These are phyloP conservation scores for Passer montanus DNA, from an alignment of 2,113 vertebrate genomes.

Conservation along the genomic window DNA sequence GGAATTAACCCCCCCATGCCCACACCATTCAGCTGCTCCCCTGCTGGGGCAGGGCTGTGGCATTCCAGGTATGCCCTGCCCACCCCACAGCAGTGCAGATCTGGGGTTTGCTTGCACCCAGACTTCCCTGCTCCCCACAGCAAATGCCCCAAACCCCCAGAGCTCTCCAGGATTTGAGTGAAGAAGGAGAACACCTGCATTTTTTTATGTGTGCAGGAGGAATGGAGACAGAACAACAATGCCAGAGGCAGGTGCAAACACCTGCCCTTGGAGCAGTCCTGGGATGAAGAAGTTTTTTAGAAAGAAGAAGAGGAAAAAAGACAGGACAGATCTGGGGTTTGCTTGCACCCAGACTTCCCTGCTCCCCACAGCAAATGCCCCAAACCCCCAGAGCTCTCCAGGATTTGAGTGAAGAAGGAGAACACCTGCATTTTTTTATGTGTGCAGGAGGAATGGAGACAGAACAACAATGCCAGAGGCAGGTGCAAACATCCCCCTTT, in stretches of 20 bases:
- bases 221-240: neutral
- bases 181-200: neutral
- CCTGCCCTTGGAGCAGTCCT: neutral
- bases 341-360: neutral
- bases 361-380: neutral
- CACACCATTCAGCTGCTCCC: neutral
- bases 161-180: neutral
- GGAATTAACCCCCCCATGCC: neutral
- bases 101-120: neutral
- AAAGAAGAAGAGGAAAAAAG: neutral
- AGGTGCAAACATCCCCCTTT: too few species aligned
- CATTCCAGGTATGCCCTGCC: accelerated
- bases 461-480: neutral
- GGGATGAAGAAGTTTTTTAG: neutral
- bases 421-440: neutral
- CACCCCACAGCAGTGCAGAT: neutral
- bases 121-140: neutral
- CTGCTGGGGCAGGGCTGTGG: neutral
- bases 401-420: neutral
- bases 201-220: neutral
- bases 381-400: neutral
- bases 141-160: neutral
- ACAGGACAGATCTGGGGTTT: neutral
- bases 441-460: neutral
- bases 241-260: neutral